Conservation (phyloP, 2,113 vertebrate genomes). For the Gymnobelideus leadbeateri region DNA sequence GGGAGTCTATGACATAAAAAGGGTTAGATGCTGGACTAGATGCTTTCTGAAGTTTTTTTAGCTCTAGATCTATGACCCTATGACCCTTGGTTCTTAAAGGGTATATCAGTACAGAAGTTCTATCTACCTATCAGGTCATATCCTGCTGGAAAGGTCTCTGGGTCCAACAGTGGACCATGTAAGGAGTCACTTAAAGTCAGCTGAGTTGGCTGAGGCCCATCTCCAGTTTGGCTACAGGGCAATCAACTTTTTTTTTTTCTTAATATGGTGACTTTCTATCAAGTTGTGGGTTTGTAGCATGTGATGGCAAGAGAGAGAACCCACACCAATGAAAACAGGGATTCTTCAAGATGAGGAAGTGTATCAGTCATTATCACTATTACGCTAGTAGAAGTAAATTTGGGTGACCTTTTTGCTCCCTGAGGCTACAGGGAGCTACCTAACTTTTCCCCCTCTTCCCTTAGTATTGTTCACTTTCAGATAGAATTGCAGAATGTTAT, state of each 20-base stretch:
- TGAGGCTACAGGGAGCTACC: too few relatives aligned
- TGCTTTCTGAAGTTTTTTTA: too few relatives aligned
- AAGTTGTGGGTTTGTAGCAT: not conserved
- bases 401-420: not conserved
- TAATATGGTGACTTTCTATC: not conserved
- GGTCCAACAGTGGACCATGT: not conserved
- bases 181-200: not conserved
- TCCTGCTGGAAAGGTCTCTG: not conserved
- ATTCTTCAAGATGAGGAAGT: not conserved
- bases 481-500: not conserved
- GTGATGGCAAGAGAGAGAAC: not conserved
- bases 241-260: not conserved
- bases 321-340: not conserved
- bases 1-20: not conserved
- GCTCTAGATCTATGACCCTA: too few relatives aligned
- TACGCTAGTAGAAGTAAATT: not conserved
- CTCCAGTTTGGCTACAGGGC: not conserved
- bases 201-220: not conserved
- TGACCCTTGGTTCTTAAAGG: not conserved
- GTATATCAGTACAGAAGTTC: too few relatives aligned
- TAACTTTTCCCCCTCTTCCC: not conserved
- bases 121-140: not conserved
- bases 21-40: not conserved
- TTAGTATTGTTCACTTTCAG: not conserved
- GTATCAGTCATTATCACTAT: not conserved